Evolutionary conservation across 2,113 vertebrate genomes (phyloP), one percentile per base, ranked within the genome.

Genomic region (Lagopus muta): DNA sequence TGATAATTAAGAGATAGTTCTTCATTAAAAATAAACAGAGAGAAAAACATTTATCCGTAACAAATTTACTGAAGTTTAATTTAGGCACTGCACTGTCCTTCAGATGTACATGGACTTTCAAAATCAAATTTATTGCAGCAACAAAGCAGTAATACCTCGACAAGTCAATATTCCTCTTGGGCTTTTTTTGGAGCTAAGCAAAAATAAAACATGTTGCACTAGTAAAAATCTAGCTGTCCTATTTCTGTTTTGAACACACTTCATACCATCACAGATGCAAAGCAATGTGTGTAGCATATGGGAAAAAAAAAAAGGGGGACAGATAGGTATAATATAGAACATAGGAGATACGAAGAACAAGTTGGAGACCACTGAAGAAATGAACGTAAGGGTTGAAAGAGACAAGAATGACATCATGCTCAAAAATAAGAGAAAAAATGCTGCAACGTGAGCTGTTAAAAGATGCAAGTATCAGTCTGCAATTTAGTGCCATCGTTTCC

Each of bases 181-280:
- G 60, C 38, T 94, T 94, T 90, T 89, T 95, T 82, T 71, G 34
- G 42, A 86, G 60, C 22, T 17, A 91, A 80, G 47, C 70, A 92
- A 96, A 96, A 93, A 94, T 93, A 92, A 93, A 88, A 32, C 21
- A 84, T 20, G 18, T 55, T 94, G 64, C 78, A 38, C 10, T 81
- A 85, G 69, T 90, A 93, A 91, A 94, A 91, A 82, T 48, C 43
- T 66, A 89, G 66, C 62, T 84, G 83, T 64, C 86, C 92, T 93
- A 90, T 82, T 94, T 93, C 3, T 8, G 74, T 89, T 89, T 64
- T 79, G 64, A 87, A 92, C 66, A 92, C 83, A 89, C 48, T 96
- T 90, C 62, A 71, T 54, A 92, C 22, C 62, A 93, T 83, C 80
- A 83, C 77, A 83, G 90, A 91, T 5, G 8, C 67, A 82, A 95